Conservation (phyloP, 2,888 invertebrate species). For the Colostygia pectinataria region DNA sequence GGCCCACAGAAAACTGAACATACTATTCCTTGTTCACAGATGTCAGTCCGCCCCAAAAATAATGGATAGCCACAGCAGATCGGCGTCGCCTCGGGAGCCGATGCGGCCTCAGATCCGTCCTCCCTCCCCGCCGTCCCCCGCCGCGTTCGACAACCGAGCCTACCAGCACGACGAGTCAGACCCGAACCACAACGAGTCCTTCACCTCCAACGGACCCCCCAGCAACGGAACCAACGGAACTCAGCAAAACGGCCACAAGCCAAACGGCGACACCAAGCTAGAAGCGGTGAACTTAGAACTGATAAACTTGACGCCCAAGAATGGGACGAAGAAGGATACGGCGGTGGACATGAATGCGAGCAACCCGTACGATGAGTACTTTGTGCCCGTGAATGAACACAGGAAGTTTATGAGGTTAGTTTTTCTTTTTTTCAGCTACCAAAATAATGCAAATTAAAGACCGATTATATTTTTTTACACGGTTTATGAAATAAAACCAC, state of each 20-base stretch:
- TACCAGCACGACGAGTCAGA: conserved; percentile 71
- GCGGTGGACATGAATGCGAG: conserved; percentile 85
- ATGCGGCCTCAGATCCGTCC: conserved; percentile 74
- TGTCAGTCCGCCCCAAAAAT: conserved; percentile 79
- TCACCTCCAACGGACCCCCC: conserved; percentile 66
- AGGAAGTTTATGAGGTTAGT: conserved; percentile 92
- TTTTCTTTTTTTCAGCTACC: neutral
- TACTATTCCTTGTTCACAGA: conserved; percentile 52
- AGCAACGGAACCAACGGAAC: conserved; percentile 6
- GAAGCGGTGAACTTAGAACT: conserved; percentile 92
- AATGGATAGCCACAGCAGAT: conserved; percentile 79
- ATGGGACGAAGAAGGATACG: conserved; percentile 85
- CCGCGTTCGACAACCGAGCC: conserved; percentile 75
- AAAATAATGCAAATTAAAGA: too few relatives aligned
- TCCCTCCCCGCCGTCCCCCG: conserved; percentile 67
- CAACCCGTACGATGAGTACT: conserved; percentile 92
- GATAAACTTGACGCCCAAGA: conserved; percentile 86
- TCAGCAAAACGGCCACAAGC: conserved; percentile 68
- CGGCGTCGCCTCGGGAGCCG: conserved; percentile 79
- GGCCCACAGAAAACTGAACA: too few relatives aligned
- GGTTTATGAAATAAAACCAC: too few relatives aligned
- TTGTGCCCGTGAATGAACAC: conserved; percentile 93
- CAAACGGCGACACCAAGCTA: conserved; percentile 72
- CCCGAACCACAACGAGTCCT: conserved; percentile 77
- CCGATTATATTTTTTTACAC: too few relatives aligned